phyloP scores from a whole-genome alignment of 2,113 vertebrate genomes.

The Talpa occidentalis region DNA sequence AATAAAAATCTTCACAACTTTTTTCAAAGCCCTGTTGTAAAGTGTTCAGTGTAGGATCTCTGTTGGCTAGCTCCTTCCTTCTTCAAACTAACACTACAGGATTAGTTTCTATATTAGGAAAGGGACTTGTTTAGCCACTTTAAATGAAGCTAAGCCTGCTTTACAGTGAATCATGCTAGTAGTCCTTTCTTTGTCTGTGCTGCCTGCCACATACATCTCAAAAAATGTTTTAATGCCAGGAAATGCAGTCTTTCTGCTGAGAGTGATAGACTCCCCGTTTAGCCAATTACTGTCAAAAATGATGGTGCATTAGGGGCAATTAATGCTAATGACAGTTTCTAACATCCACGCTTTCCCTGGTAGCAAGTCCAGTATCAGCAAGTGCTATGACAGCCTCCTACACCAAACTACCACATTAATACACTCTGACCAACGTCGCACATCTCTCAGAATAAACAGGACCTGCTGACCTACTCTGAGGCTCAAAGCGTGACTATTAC shows the following conservation, averaged over 20 bases:
- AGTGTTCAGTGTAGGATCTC: not conserved
- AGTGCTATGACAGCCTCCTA: constrained; percentile 70
- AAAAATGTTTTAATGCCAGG: constrained; percentile 84
- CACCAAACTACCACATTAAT: constrained; percentile 73
- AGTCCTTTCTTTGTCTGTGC: constrained; percentile 56
- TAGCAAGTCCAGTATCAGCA: constrained; percentile 79
- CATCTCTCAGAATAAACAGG: constrained; percentile 77
- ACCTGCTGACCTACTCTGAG: constrained; percentile 70
- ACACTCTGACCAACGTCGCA: constrained; percentile 60
- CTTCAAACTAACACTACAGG: constrained; percentile 12
- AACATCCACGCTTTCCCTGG: constrained; percentile 77
- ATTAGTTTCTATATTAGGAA: constrained; percentile 31
- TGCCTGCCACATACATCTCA: constrained; percentile 71
- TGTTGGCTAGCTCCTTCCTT: constrained; percentile 2
- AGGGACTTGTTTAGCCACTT: not conserved
- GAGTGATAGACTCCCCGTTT: constrained; percentile 82
- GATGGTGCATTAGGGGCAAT: constrained; percentile 86
- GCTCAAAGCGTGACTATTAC: constrained; percentile 76
- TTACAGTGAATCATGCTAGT: constrained; percentile 60
- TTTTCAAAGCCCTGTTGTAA: constrained; percentile 6
- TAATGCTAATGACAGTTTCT: constrained; percentile 86
- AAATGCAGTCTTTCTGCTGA: constrained; percentile 82
- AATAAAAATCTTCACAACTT: constrained; percentile 3
- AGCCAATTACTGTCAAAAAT: constrained; percentile 86
- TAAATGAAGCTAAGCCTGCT: not conserved